Conservation (phyloP, 1,140 invertebrate species). For the Solenopsis invicta region DNA sequence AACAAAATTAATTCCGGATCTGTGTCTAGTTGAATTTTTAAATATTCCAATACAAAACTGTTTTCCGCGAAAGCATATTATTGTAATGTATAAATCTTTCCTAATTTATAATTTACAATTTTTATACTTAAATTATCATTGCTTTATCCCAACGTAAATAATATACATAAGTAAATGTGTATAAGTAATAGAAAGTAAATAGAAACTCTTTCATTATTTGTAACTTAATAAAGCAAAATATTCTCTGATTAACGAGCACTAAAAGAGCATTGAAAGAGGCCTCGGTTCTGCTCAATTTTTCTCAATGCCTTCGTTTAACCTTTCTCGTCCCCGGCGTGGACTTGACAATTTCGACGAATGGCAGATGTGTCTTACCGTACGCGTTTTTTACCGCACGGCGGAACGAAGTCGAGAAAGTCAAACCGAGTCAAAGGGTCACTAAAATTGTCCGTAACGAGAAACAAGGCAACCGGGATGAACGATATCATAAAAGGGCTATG, state of each 20-base stretch:
- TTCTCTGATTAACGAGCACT: neutral
- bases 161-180: neutral
- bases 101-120: neutral
- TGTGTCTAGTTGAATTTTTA: too few species aligned
- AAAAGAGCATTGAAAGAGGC: neutral
- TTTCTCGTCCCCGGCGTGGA: neutral
- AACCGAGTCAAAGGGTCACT: neutral
- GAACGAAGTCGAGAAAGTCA: constrained; percentile 29
- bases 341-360: constrained; percentile 54
- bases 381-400: constrained; percentile 33
- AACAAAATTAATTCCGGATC: too few species aligned
- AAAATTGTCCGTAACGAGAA: constrained; percentile 15
- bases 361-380: constrained; percentile 48
- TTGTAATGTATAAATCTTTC: neutral
- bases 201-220: neutral
- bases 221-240: constrained; percentile 5
- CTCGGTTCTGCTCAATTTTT: constrained; percentile 19
- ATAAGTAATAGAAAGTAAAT: neutral
- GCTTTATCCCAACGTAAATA: neutral
- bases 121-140: neutral
- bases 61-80: neutral
- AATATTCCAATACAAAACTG: too few species aligned
- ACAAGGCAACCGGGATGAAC: constrained; percentile 14
- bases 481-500: constrained; percentile 27
- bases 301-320: constrained; percentile 22